Percentiles rank a stretch among this genome's conserved stretches.
Conservation (phyloP, 2,113 vertebrate species). For the Pelvicachromis taeniatus region DNA sequence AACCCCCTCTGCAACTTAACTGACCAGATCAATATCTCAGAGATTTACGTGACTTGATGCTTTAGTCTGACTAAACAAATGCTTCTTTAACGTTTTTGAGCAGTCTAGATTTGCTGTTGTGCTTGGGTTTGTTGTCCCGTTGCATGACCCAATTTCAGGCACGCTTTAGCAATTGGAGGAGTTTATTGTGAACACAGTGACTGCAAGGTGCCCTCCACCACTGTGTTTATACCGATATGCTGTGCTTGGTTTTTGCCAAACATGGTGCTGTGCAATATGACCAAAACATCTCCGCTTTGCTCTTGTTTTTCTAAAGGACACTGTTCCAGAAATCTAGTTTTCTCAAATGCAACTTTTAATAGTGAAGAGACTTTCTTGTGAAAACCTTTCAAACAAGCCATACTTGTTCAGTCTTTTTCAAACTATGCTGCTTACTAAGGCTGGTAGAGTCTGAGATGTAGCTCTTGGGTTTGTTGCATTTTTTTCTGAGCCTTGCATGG, state of each 20-base stretch:
- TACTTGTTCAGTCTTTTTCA: neutral
- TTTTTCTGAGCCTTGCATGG: too few species aligned
- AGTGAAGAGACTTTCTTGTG: neutral
- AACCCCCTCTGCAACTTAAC: neutral
- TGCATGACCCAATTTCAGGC: neutral
- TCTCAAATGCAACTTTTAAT: neutral
- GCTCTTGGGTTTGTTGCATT: neutral
- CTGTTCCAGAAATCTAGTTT: neutral
- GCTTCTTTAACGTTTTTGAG: neutral
- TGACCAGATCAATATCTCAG: neutral
- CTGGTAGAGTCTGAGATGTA: neutral
- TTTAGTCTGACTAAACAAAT: neutral
- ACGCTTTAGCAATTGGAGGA: neutral
- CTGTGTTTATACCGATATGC: neutral
- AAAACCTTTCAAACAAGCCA: neutral
- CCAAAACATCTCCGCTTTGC: neutral
- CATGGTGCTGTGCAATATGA: neutral
- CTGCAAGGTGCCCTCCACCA: neutral
- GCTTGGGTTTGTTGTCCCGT: neutral
- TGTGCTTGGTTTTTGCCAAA: accelerated
- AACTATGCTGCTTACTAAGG: neutral
- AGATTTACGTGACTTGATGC: neutral
- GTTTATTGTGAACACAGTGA: neutral
- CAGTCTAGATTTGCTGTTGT: neutral
- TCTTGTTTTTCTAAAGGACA: neutral